Evolutionary conservation across 1,140 invertebrate genomes (phyloP).

Genomic region (Orchesella cincta): DNA sequence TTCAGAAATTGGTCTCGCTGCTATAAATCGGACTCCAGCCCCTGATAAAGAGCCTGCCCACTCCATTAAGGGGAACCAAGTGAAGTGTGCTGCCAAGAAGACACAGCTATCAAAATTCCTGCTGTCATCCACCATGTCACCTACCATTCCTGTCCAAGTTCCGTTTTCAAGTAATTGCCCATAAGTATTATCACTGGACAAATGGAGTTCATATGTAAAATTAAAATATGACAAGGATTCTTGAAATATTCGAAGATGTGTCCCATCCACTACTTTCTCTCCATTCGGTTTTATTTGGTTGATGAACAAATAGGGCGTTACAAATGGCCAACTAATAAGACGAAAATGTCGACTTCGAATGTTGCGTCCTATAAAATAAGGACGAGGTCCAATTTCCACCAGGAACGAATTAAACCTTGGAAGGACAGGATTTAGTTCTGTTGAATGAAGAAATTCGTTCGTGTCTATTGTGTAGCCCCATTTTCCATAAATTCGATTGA

Average conservation of each 20-base stretch:
- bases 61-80: background rate
- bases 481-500: background rate
- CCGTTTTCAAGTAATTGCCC: conserved; percentile 31
- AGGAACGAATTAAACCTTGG: no score
- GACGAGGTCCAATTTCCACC: background rate
- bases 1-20: background rate
- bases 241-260: conserved; percentile 15
- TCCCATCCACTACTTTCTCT: background rate
- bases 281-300: background rate
- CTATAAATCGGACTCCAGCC: background rate
- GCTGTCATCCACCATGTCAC: background rate
- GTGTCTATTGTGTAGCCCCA: background rate
- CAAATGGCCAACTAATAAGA: background rate
- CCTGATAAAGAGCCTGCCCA: background rate
- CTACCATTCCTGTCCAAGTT: conserved; percentile 35
- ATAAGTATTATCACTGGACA: background rate
- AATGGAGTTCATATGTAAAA: conserved; percentile 21
- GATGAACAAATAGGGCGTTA: background rate
- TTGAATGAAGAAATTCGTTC: background rate
- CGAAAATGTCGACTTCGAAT: conserved; percentile 21
- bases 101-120: conserved; percentile 21
- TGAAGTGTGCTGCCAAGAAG: background rate
- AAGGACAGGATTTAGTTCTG: no score
- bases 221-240: background rate
- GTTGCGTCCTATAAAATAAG: background rate